Evolutionary conservation across 2,797 vertebrate species (phyloP).

Genomic region (Acanthurus leucopareius): DNA sequence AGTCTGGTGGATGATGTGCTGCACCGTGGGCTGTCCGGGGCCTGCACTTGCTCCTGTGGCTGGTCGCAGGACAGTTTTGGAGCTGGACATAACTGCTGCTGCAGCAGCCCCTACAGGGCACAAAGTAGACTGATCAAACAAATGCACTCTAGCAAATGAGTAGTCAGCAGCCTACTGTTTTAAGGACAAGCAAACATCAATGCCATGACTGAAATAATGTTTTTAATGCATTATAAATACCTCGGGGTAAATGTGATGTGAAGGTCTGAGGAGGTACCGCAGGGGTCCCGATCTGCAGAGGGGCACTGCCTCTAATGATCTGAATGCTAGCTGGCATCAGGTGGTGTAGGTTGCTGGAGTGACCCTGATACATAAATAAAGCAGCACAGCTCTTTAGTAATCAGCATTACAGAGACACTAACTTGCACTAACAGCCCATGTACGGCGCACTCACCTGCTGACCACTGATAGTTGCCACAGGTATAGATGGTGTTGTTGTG

Average conservation of each 20-base stretch:
- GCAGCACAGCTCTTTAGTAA: constrained; percentile 21
- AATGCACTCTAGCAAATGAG: not conserved
- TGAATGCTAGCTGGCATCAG: constrained; percentile 96
- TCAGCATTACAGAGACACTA: constrained; percentile 12
- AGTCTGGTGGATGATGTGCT: constrained; percentile 97
- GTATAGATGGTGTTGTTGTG: constrained; percentile 94
- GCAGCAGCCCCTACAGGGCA: constrained; percentile 91
- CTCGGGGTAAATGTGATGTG: constrained; percentile 95
- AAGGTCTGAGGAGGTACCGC: constrained; percentile 84
- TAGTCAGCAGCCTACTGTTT: not conserved
- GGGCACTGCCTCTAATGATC: constrained; percentile 93
- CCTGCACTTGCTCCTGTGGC: constrained; percentile 91
- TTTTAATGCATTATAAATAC: constrained; percentile 76
- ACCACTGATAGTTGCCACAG: constrained; percentile 98
- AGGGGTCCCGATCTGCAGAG: constrained; percentile 92
- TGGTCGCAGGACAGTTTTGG: constrained; percentile 96
- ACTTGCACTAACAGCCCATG: not conserved
- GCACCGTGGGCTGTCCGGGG: constrained; percentile 90
- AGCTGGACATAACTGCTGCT: constrained; percentile 97
- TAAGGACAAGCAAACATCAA: not conserved
- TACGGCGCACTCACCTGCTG: constrained; percentile 89
- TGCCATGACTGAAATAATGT: not conserved
- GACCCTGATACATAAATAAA: constrained; percentile 87
- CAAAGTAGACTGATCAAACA: not conserved
- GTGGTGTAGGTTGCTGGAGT: constrained; percentile 94